These are phyloP conservation scores for Nasua narica DNA, from an alignment of 2,797 vertebrate species.

Conservation along the genomic window DNA sequence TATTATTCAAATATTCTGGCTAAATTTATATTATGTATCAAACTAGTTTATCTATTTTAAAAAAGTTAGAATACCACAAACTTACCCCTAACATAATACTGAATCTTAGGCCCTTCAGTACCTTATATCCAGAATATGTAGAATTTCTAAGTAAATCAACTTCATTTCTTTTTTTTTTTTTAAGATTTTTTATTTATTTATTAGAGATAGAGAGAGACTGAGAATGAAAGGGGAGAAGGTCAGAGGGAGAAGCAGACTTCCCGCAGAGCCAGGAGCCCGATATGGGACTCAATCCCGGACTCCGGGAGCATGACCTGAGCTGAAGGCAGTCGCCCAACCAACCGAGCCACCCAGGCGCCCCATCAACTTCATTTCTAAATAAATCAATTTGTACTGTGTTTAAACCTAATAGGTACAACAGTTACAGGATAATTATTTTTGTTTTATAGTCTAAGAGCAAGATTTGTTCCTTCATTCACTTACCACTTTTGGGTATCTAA, in stretches of 20 bases:
- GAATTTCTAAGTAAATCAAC: not conserved
- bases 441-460: not conserved
- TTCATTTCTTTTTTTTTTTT: no score
- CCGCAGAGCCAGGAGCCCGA: no score
- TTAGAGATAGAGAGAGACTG: no score
- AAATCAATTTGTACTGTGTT: not conserved
- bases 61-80: not conserved
- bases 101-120: not conserved
- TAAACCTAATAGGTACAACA: not conserved
- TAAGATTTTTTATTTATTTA: no score
- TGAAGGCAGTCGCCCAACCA: no score
- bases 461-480: not conserved
- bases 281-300: no score
- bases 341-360: no score
- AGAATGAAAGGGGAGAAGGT: no score
- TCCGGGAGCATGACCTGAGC: no score
- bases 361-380: not conserved
- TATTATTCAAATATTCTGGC: not conserved
- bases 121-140: not conserved
- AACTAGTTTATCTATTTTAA: constrained; percentile 16
- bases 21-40: not conserved
- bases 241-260: no score
- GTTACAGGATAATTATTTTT: constrained; percentile 22
- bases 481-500: not conserved
- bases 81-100: not conserved